Conservation (phyloP, 2,888 invertebrate species). For the Drosophila picticornis region DNA sequence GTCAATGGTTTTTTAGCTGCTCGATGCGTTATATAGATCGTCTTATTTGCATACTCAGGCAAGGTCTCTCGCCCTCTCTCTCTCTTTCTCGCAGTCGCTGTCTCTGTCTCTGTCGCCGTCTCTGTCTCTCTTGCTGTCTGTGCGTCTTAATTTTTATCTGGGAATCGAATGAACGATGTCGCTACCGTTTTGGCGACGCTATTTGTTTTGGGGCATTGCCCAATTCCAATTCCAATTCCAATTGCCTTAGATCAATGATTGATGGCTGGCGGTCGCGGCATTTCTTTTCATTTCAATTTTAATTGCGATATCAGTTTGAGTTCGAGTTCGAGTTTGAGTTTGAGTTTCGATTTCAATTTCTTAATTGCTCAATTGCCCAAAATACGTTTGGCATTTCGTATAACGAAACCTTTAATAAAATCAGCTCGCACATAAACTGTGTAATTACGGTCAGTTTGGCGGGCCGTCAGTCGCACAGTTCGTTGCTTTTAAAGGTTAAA, state of each 20-base stretch:
- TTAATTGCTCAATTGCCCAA: conserved; percentile 37
- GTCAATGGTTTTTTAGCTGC: conserved; percentile 12
- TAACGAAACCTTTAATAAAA: conserved; percentile 60
- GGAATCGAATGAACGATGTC: conserved; percentile 52
- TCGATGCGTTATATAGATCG: conserved; percentile 40
- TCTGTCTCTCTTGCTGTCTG: neutral
- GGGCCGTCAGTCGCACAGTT: conserved; percentile 47
- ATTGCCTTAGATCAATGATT: conserved; percentile 59
- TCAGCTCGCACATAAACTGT: conserved; percentile 45
- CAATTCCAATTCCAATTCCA: conserved; percentile 40
- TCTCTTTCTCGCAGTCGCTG: neutral
- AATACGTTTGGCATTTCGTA: conserved; percentile 33
- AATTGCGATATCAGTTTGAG: conserved; percentile 18
- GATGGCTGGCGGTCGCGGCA: conserved; percentile 50
- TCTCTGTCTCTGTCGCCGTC: neutral
- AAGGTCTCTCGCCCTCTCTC: neutral
- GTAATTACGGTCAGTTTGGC: conserved; percentile 47
- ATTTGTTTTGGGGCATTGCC: conserved; percentile 55
- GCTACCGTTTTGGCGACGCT: conserved; percentile 64
- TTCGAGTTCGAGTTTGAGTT: neutral
- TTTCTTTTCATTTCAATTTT: conserved; percentile 55
- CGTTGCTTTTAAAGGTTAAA: conserved; percentile 73
- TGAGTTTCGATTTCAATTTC: conserved; percentile 16
- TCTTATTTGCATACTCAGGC: conserved; percentile 36
- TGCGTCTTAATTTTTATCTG: conserved; percentile 16